Evolutionary conservation across 1,140 invertebrate species (phyloP).

Genomic region (Gryon sp.): DNA sequence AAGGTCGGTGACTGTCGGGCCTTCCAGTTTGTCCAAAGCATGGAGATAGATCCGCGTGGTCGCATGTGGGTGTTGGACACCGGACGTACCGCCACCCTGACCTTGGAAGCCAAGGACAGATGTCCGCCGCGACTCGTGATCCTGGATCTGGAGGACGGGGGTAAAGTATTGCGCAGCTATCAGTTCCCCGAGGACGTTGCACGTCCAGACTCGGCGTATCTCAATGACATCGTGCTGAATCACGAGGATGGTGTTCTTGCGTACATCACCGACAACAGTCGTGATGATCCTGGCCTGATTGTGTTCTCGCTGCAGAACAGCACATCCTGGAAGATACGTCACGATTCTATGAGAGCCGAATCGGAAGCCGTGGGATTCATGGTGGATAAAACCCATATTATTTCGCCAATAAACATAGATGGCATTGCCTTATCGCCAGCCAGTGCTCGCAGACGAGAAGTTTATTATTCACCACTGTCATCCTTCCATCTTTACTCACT

Average conservation of each 20-base stretch:
- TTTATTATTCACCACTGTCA: slow-evolving; percentile 84
- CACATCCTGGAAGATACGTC: slow-evolving; percentile 84
- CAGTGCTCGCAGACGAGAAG: slow-evolving; percentile 73
- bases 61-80: slow-evolving; percentile 87
- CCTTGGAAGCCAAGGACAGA: slow-evolving; percentile 71
- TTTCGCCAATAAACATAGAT: slow-evolving; percentile 81
- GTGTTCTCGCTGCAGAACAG: slow-evolving; percentile 83
- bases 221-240: slow-evolving; percentile 86
- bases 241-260: slow-evolving; percentile 84
- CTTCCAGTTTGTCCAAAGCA: slow-evolving; percentile 85
- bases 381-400: slow-evolving; percentile 81
- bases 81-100: slow-evolving; percentile 80
- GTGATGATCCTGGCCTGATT: slow-evolving; percentile 84
- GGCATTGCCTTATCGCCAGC: slow-evolving; percentile 85
- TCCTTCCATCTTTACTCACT: slow-evolving; percentile 83
- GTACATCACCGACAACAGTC: slow-evolving; percentile 85
- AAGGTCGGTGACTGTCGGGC: slow-evolving; percentile 81
- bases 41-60: slow-evolving; percentile 85
- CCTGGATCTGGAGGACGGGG: slow-evolving; percentile 83
- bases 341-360: slow-evolving; percentile 83
- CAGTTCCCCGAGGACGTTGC: slow-evolving; percentile 81
- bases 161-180: slow-evolving; percentile 80
- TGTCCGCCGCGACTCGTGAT: slow-evolving; percentile 85
- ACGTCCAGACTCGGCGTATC: slow-evolving; percentile 78
- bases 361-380: slow-evolving; percentile 80